These are phyloP conservation scores for Eptesicus fuscus DNA, from an alignment of 2,113 vertebrate genomes.

Conservation along the genomic window DNA sequence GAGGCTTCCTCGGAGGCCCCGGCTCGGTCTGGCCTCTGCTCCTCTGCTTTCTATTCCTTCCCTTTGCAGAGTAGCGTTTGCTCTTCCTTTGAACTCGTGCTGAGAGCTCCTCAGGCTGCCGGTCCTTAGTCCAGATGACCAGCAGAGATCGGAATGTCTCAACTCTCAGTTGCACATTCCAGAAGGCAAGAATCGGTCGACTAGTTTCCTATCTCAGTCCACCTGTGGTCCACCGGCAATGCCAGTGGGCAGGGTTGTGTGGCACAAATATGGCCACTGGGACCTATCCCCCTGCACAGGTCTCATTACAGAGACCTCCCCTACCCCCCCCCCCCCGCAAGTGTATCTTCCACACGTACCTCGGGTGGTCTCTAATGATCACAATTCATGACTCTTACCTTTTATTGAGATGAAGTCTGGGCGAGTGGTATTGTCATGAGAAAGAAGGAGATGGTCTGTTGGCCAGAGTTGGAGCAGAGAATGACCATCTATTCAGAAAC, in stretches of 20 bases:
- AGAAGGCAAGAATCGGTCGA: background rate
- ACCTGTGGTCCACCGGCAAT: too few species aligned
- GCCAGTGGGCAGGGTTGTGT: background rate
- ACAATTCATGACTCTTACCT: background rate
- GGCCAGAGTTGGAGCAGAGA: background rate
- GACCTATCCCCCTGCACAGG: background rate
- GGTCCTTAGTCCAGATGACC: background rate
- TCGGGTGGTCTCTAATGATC: background rate
- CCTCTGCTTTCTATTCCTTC: background rate
- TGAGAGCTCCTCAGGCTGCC: background rate
- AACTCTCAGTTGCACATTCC: background rate
- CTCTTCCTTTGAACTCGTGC: background rate
- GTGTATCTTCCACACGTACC: background rate
- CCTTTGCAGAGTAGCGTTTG: background rate
- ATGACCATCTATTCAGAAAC: background rate
- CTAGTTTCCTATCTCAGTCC: background rate
- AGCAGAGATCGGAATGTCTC: background rate
- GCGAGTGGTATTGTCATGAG: background rate
- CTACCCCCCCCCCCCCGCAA: background rate
- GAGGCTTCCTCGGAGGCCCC: accelerated
- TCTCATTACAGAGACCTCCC: background rate
- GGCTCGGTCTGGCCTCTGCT: background rate
- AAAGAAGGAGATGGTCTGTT: background rate
- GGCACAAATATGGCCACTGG: background rate
- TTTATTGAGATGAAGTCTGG: background rate